A percentile compares a stretch with the other conserved stretches of the same genome.
Evolutionary conservation across 1,140 invertebrate genomes (phyloP).

Genomic region (Physella acuta): DNA sequence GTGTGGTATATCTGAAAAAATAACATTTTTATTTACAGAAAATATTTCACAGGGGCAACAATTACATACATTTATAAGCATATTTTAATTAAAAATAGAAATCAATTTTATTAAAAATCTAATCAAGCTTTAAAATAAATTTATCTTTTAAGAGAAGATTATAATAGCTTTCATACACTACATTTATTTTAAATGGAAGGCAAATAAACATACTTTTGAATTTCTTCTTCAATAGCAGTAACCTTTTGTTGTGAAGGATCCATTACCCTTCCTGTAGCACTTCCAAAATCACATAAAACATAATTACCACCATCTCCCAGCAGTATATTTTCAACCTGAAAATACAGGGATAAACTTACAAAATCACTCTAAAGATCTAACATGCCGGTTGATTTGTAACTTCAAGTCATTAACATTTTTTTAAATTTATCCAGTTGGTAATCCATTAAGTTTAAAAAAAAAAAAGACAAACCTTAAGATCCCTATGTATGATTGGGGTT

Average conservation of each 20-base stretch:
- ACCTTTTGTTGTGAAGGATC: conserved; percentile 76
- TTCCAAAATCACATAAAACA: conserved; percentile 88
- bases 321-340: conserved; percentile 85
- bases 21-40: background rate
- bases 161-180: background rate
- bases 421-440: too few species aligned
- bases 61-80: too few species aligned
- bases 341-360: too few species aligned
- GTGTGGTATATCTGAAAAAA: conserved; percentile 76
- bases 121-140: background rate
- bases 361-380: too few species aligned
- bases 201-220: conserved; percentile 69
- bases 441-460: too few species aligned
- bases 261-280: conserved; percentile 75
- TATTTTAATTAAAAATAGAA: too few species aligned
- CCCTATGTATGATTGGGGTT: conserved; percentile 92
- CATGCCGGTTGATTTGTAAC: too few species aligned
- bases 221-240: conserved; percentile 82
- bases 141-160: too few species aligned
- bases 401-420: too few species aligned
- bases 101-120: too few species aligned
- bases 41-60: too few species aligned
- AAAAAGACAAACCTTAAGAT: conserved; percentile 75
- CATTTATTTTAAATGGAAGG: background rate
- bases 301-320: conserved; percentile 76